Conservation (phyloP, 2,113 vertebrate species). For the Protomyctophum bolini region DNA sequence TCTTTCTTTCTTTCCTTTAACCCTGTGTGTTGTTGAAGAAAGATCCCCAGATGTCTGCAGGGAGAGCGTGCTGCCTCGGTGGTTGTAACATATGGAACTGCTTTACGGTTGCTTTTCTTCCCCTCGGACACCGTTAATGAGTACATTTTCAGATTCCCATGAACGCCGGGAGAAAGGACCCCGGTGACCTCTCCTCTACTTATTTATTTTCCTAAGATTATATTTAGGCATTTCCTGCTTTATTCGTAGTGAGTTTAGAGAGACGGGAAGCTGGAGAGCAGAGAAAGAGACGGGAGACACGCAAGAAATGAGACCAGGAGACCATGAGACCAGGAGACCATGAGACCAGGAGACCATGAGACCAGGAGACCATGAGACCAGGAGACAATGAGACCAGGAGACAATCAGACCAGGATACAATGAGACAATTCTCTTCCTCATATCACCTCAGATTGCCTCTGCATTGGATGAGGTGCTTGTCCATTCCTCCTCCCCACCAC, state of each 20-base stretch:
- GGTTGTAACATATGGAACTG: constrained; percentile 67
- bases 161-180: constrained; percentile 4
- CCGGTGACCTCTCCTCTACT: neutral
- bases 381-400: no score
- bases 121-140: constrained; percentile 68
- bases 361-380: no score
- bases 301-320: no score
- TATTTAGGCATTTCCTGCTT: no score
- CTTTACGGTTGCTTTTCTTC: constrained; percentile 43
- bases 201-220: neutral
- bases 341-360: no score
- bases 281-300: no score
- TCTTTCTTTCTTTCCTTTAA: neutral
- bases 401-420: no score
- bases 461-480: neutral
- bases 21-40: neutral
- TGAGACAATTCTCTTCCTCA: no score
- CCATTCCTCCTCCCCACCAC: neutral
- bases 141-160: constrained; percentile 41
- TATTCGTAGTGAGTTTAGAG: no score
- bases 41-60: constrained; percentile 41
- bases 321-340: no score
- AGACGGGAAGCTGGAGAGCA: no score
- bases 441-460: no score
- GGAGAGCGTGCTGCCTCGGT: constrained; percentile 39